These are phyloP conservation scores for Scytalopus superciliaris DNA, from an alignment of 2,113 vertebrate species.

Conservation along the genomic window DNA sequence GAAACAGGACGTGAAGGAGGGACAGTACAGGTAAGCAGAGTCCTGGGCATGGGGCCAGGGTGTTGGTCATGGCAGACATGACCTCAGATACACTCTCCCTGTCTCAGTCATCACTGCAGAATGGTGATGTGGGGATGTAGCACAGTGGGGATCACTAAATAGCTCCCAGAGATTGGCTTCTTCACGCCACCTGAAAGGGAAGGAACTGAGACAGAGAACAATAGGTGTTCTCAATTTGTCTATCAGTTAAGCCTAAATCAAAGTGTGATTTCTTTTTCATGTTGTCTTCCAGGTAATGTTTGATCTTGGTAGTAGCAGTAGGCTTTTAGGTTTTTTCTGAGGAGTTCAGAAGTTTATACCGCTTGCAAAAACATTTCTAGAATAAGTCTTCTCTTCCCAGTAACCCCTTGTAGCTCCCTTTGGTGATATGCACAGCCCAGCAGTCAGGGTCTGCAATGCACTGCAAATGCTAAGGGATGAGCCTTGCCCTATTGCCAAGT, in stretches of 20 bases:
- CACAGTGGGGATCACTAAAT: neutral
- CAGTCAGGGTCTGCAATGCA: neutral
- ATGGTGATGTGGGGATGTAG: too few relatives aligned
- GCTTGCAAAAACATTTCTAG: neutral
- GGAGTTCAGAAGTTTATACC: neutral
- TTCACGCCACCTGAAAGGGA: neutral
- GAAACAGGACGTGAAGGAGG: neutral
- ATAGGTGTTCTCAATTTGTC: neutral
- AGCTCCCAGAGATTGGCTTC: neutral
- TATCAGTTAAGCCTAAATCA: neutral
- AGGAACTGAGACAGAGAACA: neutral
- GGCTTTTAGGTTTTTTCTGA: neutral
- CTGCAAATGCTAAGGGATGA: neutral
- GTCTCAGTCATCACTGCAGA: neutral
- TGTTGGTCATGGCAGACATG: neutral
- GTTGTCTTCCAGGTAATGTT: neutral
- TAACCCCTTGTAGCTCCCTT: neutral
- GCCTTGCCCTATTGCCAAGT: neutral
- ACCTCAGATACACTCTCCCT: neutral
- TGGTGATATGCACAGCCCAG: neutral
- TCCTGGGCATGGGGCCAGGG: neutral
- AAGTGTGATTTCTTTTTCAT: neutral
- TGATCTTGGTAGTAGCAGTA: neutral
- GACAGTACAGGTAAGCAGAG: neutral
- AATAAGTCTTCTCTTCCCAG: neutral